Percentiles rank a stretch among this genome's conserved stretches.
Evolutionary conservation across 2,113 vertebrate species (phyloP).

Genomic region (Ardeotis arabs): DNA sequence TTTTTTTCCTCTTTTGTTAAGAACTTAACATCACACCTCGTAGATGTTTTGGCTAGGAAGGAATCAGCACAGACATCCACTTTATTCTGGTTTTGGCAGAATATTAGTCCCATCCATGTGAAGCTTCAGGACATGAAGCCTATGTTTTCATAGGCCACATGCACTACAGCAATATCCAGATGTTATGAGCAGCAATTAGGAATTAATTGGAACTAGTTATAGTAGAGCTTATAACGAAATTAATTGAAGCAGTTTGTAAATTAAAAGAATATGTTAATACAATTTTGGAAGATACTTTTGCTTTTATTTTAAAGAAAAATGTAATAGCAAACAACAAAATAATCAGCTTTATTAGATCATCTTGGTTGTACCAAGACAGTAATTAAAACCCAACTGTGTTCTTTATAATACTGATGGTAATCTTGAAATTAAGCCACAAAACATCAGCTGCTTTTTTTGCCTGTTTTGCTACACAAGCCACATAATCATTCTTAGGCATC

Average conservation of each 20-base stretch:
- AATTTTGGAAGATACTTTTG: background rate
- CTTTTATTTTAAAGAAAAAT: background rate
- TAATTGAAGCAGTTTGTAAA: background rate
- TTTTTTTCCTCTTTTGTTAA: background rate
- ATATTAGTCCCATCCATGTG: background rate
- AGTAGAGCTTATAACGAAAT: background rate
- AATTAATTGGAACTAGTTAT: background rate
- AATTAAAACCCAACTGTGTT: slow-evolving; percentile 27
- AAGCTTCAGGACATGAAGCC: background rate
- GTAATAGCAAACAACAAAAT: background rate
- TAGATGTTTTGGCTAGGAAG: background rate
- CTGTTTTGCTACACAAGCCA: background rate
- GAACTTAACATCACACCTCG: background rate
- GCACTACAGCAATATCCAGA: background rate
- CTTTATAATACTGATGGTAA: background rate
- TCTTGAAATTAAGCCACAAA: slow-evolving; percentile 13
- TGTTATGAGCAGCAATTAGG: background rate
- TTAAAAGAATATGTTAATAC: background rate
- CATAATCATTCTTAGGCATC: background rate
- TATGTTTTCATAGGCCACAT: background rate
- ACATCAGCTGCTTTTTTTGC: background rate
- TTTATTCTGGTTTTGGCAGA: background rate
- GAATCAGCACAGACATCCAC: background rate
- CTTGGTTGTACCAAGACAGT: background rate
- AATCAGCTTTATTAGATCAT: background rate